Evolutionary conservation across 2,113 vertebrate genomes (phyloP).

Genomic region (Mirza zaza): DNA sequence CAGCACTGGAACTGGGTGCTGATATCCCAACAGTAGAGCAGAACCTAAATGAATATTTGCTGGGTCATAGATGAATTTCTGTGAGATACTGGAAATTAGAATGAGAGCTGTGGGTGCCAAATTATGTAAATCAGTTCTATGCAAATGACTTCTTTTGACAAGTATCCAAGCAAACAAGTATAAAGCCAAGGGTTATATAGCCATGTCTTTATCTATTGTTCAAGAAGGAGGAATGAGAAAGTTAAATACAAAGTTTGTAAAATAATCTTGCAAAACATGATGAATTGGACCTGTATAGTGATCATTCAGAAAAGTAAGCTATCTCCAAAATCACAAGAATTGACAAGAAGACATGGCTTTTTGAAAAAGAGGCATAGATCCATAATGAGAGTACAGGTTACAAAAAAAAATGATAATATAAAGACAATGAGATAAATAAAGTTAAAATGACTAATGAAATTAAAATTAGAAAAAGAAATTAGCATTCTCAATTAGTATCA

Average conservation of each 20-base stretch:
- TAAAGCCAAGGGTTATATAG: not conserved
- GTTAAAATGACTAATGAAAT: not conserved
- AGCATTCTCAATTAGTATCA: not conserved
- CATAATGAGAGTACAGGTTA: not conserved
- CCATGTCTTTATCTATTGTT: not conserved
- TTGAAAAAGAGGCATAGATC: not conserved
- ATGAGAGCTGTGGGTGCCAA: not conserved
- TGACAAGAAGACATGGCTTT: not conserved
- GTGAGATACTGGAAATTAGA: not conserved
- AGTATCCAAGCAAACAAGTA: not conserved
- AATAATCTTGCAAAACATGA: not conserved
- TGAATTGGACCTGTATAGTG: not conserved
- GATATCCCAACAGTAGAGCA: not conserved
- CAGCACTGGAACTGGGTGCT: not conserved
- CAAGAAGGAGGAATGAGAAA: not conserved
- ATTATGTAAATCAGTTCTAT: too few relatives aligned
- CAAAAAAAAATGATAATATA: not conserved
- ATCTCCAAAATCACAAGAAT: not conserved
- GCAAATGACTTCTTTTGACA: not conserved
- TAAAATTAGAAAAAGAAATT: not conserved
- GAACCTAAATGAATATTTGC: not conserved
- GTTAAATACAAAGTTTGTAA: not conserved
- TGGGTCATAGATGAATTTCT: not conserved
- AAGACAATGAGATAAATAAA: not conserved
- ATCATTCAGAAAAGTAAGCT: not conserved